phyloP scores from a whole-genome alignment of 2,888 invertebrate genomes.

The Acrobasis repandana region DNA sequence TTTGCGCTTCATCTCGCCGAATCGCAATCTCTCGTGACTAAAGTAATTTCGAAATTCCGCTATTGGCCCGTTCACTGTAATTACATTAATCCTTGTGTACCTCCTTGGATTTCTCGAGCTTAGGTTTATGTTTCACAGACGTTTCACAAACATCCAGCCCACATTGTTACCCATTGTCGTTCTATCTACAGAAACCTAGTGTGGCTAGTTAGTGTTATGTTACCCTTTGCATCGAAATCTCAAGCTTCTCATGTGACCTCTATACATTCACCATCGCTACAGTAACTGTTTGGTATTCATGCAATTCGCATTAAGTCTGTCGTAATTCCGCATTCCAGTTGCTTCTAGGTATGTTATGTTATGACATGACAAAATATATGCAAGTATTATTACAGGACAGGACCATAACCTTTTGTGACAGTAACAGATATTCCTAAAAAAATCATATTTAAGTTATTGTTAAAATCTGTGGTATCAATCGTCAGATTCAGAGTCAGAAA shows the following conservation, averaged over 20 bases:
- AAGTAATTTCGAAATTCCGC: conserved; percentile 14
- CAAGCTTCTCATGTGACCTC: conserved; percentile 17
- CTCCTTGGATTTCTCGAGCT: neutral
- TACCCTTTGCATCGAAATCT: conserved; percentile 2
- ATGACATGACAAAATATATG: neutral
- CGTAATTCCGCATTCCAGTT: conserved; percentile 70
- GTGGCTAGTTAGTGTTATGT: neutral
- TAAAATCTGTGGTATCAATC: no score
- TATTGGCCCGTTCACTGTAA: conserved; percentile 3
- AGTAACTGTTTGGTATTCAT: conserved; percentile 67
- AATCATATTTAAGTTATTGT: no score
- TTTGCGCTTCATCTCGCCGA: conserved; percentile 8
- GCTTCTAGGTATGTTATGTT: conserved; percentile 49
- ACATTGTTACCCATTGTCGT: neutral
- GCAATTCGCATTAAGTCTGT: conserved; percentile 55
- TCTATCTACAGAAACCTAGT: neutral
- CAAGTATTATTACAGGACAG: neutral
- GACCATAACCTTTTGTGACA: neutral
- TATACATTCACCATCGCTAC: conserved; percentile 36
- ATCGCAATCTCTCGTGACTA: conserved; percentile 15
- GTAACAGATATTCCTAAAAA: no score
- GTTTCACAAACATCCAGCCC: neutral
- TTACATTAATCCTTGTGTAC: conserved; percentile 15
- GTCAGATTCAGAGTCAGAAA: no score
- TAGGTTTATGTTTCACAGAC: neutral